Base-by-base conservation (phyloP, 2,888 invertebrate species). In the Harmothoe impar region DNA sequence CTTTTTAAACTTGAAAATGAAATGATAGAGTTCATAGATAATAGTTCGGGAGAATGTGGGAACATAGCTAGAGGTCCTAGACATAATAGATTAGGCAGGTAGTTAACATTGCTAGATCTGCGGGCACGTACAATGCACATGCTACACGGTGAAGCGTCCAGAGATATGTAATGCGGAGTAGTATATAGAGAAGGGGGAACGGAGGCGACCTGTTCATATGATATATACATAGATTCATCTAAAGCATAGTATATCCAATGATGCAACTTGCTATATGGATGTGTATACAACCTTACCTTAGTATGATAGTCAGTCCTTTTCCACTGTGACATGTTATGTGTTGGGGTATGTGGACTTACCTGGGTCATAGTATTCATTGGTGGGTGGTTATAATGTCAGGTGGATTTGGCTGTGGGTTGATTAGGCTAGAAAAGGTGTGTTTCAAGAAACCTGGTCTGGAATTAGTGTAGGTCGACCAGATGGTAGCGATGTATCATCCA, bases 81-180 rank as follows among this genome's bases (percentile, higher is more conserved):
- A 72, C 31, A 12, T 25, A 15, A 29, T 72, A 29, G 62, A n/a
- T 62, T 62, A 62, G 62, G 62, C 15, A 72, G 68, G 68, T 12
- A 15, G 25, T 72, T 29, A 72, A 72, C 29, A 29, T 23, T 7
- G 25, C 72, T 72, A 72, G 31, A 72, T 72, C 72, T 72, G 29
- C 72, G 72, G 62, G 62, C 62, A 62, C 62, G 62, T 35, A 81
- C 20, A 81, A 81, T 81, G 81, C 81, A 81, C 81, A 81, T 81
- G 81, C 81, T 81, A 81, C 43, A 81, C 35, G 33, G 35, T 15
- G 33, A 81, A 81, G 81, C 33, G 31, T 33, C 5, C 43, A 81
- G 20, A 33, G 33, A 17, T 81, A 7, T 43, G 10, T 43, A 43
- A 81, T 81, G 17, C 33, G 33, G 35, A 81, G 10, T 43, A 25